Base-by-base conservation (phyloP, 92 coral and sea anemone genomes). In the Umimayanthus chanpuru region DNA sequence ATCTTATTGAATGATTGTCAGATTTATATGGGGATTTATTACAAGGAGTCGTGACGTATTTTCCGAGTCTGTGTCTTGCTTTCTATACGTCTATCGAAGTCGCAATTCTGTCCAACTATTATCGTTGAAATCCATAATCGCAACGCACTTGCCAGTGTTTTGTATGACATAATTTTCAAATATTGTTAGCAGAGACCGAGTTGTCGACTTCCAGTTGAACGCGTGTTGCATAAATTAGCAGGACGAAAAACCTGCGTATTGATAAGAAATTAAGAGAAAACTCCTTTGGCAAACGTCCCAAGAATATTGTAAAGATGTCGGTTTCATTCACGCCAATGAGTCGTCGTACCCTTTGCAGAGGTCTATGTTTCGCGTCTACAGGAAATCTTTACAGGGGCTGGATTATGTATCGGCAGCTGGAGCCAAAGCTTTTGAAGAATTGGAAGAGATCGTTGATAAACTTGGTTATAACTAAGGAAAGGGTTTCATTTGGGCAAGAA, bases 101-200 rank as follows among this genome's bases (percentile, higher is more conserved):
- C 94, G 77, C 96, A 93, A 56, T 79, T 65, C 49, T 94, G 87
- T 79, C 96, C 94, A 86, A 89, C 96, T 25, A 91, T 43, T 73
- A 81, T n/a, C 67, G 82, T 91, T 41, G 91, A 91, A 28, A 64
- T 91, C 94, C 94, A 93, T 92, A 84, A 84, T 20, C 26, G 53
- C 76, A 84, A 61, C 64, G 76, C 61, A 84, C 61, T 64, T 66
- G 72, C 64, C 86, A 4, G 65, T 80, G 85, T 30, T 50, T 82
- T 4, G 55, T 71, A 71, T 71, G 76, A 71, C 76, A 72, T 12
- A 30, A 72, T 72, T 72, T 72, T 72, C 76, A 72, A 49, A 49
- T 49, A 30, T 72, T 28, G 76, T 6, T 72, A 72, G 76, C 18
- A 26, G 76, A 72, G 76, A 49, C 55, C 55, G 55, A 49, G 55